Conservation (phyloP, 2,797 vertebrate species). For the Cynodonichthys magdalenae region DNA sequence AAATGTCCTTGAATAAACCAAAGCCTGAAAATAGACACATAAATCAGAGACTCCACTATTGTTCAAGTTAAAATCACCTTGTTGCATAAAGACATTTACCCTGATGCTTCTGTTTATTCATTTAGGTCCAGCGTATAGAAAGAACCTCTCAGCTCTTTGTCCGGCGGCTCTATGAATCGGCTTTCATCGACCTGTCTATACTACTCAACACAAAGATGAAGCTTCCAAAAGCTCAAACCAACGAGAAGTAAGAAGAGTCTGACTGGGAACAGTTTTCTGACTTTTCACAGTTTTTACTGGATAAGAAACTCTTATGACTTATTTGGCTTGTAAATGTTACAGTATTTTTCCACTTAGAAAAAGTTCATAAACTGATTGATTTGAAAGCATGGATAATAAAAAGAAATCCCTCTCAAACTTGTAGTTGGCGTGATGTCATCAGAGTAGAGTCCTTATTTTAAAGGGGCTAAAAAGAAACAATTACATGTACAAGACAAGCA, state of each 20-base stretch:
- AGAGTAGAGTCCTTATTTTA: not conserved
- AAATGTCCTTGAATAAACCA: not conserved
- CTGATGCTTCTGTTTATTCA: slow-evolving; percentile 18
- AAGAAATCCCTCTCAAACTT: too few species aligned
- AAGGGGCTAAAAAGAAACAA: too few species aligned
- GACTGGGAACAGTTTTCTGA: not conserved
- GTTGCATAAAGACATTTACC: not conserved
- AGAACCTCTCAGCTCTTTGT: slow-evolving; percentile 85
- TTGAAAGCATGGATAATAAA: too few species aligned
- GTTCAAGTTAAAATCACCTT: not conserved
- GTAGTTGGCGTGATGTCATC: not conserved
- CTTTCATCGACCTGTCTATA: slow-evolving; percentile 84
- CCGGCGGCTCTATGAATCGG: slow-evolving; percentile 83
- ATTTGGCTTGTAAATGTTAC: too few species aligned
- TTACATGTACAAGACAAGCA: too few species aligned
- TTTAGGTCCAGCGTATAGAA: slow-evolving; percentile 81
- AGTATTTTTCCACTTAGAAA: too few species aligned
- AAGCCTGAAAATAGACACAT: not conserved
- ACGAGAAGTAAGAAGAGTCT: slow-evolving; percentile 68
- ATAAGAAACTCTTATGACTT: too few species aligned
- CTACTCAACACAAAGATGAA: slow-evolving; percentile 86
- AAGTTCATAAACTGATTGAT: too few species aligned
- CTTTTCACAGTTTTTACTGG: too few species aligned
- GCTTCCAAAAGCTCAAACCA: slow-evolving; percentile 64
- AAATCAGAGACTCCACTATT: not conserved